Conservation (phyloP, 2,888 invertebrate genomes). For the Drosophila mimetica region DNA sequence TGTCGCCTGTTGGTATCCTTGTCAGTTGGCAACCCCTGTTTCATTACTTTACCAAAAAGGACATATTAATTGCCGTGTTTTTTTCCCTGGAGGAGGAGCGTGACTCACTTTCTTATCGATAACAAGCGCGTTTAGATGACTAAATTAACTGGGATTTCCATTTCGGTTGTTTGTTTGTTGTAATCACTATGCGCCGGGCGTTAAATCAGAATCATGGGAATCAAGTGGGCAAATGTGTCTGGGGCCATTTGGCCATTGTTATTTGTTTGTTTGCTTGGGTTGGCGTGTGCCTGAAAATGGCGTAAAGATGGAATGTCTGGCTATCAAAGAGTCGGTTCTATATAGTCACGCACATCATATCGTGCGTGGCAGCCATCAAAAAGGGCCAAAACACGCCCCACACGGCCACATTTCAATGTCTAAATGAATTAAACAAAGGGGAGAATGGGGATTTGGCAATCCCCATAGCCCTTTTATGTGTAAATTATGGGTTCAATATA, state of each 20-base stretch:
- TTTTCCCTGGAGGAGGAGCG: background rate
- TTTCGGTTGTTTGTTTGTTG: conserved; percentile 28
- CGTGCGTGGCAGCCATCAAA: conserved; percentile 42
- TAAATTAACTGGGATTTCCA: conserved; percentile 61
- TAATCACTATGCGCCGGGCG: conserved; percentile 49
- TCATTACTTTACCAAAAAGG: conserved; percentile 7
- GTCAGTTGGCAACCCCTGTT: too few species aligned
- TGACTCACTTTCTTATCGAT: conserved; percentile 50
- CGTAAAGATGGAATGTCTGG: conserved; percentile 60
- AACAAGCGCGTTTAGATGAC: conserved; percentile 64
- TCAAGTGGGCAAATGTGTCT: conserved; percentile 47
- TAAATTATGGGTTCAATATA: conserved; percentile 78
- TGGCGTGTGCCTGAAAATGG: conserved; percentile 47
- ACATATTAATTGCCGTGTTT: conserved; percentile 24
- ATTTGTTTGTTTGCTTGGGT: conserved; percentile 25
- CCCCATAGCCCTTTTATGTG: conserved; percentile 71
- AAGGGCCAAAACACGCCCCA: conserved; percentile 25
- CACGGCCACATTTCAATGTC: conserved; percentile 43
- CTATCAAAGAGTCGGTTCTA: conserved; percentile 50
- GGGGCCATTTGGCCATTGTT: conserved; percentile 12
- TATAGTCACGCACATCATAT: conserved; percentile 61
- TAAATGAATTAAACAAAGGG: conserved; percentile 47
- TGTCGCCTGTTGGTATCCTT: background rate
- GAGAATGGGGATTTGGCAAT: background rate
- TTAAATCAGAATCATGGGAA: conserved; percentile 67